A percentile compares a stretch with the other conserved stretches of the same genome.
These are phyloP conservation scores for Cactoblastis cactorum DNA, from an alignment of 2,888 invertebrate genomes.

Conservation along the genomic window DNA sequence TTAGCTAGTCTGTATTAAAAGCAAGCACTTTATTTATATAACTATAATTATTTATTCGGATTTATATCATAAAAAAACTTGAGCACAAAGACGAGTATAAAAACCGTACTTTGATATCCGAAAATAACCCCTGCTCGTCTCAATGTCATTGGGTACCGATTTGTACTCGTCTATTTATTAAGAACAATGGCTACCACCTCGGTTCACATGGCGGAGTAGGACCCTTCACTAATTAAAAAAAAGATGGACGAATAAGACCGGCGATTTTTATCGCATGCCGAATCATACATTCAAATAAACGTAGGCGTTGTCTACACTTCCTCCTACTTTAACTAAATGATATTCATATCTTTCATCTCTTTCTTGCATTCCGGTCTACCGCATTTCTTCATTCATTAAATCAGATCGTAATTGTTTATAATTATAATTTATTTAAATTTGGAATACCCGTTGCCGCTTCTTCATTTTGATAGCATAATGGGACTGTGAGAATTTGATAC, in stretches of 20 bases:
- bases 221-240: slow-evolving; percentile 77
- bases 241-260: slow-evolving; percentile 76
- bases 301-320: slow-evolving; percentile 66
- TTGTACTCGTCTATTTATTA: slow-evolving; percentile 67
- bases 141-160: slow-evolving; percentile 46
- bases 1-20: too few species aligned
- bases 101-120: background rate
- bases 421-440: slow-evolving; percentile 73
- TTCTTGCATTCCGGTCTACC: slow-evolving; percentile 39
- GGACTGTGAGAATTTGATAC: slow-evolving; percentile 64
- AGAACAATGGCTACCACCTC: slow-evolving; percentile 65
- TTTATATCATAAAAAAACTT: background rate
- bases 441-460: slow-evolving; percentile 50
- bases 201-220: slow-evolving; percentile 69
- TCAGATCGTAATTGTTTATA: slow-evolving; percentile 71
- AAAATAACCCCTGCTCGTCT: slow-evolving; percentile 31
- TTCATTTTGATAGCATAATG: slow-evolving; percentile 55
- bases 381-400: slow-evolving; percentile 65
- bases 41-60: background rate
- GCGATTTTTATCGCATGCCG: slow-evolving; percentile 76
- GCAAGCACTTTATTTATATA: background rate
- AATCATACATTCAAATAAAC: slow-evolving; percentile 69
- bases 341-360: slow-evolving; percentile 40
- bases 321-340: slow-evolving; percentile 49
- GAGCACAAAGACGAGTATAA: background rate